Base-by-base conservation (phyloP, 2,113 vertebrate species). In the Lophius piscatorius region DNA sequence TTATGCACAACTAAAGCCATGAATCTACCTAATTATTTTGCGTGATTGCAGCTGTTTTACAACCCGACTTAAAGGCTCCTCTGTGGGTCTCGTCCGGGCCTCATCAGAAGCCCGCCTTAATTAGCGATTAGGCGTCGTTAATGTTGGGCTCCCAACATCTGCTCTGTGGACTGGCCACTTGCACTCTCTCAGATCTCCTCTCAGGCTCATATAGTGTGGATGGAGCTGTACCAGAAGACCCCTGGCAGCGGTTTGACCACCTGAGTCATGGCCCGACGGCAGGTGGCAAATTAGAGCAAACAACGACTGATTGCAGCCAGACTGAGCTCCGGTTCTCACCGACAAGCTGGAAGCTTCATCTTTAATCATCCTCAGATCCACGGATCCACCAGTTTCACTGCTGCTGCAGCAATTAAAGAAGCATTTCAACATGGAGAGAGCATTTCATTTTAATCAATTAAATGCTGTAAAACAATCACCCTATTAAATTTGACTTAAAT, bases 71-170 rank as follows among this genome's bases (percentile, higher is more conserved):
- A 14, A 36, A 33, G 36, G 61, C 48, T 48, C 57, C 68, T 56
- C 50, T 64, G 61, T 67, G n/a, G n/a, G n/a, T 55, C 50, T 62
- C 61, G 72, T 51, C 28, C 3, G 23, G 35, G 65, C 1, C 63
- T 83, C 68, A 63, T 84, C 68, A 82, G 60, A 60, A 31, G 10
- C 4, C 73, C 22, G 20, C 64, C 74, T 69, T 78, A 80, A 85
- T 86, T 83, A 82, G 84, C 63, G 63, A 88, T 85, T 86, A 89
- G 70, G 44, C 59, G 42, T 80, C 26, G 72, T 84, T 89, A 82
- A 84, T 73, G 70, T 70, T 9, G 61, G 64, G 69, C 76, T 62
- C 60, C 50, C 70, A 82, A 86, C 81, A 88, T 88, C 83, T 87
- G 86, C 73, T 74, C 64, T 14, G 14, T 48, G 52, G 57, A 70